Evolutionary conservation across 2,888 invertebrate species (phyloP).

Genomic region (Sinohyriopsis cumingii): DNA sequence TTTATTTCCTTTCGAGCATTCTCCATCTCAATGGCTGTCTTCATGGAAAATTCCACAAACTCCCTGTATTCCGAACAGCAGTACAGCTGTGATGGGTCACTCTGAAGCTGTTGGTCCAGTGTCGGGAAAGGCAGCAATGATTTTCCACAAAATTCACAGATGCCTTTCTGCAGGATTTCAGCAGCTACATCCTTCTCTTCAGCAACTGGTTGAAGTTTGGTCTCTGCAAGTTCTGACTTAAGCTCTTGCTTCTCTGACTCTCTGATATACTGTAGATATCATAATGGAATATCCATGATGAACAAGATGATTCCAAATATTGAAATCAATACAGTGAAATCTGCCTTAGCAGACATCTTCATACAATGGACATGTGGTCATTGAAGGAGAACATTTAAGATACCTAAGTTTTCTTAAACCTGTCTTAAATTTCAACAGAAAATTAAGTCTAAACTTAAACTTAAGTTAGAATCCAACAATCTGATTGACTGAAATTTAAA

Average conservation of each 20-base stretch:
- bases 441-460: no score
- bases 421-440: no score
- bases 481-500: no score
- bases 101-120: slow-evolving; percentile 60
- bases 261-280: slow-evolving; percentile 51
- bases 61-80: slow-evolving; percentile 69
- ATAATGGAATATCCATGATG: not conserved
- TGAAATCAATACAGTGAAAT: no score
- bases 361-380: not conserved
- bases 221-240: slow-evolving; percentile 34
- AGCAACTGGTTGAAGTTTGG: slow-evolving; percentile 15
- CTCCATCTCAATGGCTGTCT: slow-evolving; percentile 48
- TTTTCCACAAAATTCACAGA: slow-evolving; percentile 67
- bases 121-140: slow-evolving; percentile 65
- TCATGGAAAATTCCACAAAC: slow-evolving; percentile 65
- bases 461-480: no score
- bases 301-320: not conserved
- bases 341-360: not conserved
- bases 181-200: slow-evolving; percentile 30
- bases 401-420: no score
- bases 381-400: no score
- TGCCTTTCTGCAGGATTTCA: slow-evolving; percentile 55
- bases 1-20: slow-evolving; percentile 46
- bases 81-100: slow-evolving; percentile 63
- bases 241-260: slow-evolving; percentile 56